Evolutionary conservation across 2,797 vertebrate genomes (phyloP), one percentile per base, ranked within the genome.

Genomic region (Aldrovandia affinis): DNA sequence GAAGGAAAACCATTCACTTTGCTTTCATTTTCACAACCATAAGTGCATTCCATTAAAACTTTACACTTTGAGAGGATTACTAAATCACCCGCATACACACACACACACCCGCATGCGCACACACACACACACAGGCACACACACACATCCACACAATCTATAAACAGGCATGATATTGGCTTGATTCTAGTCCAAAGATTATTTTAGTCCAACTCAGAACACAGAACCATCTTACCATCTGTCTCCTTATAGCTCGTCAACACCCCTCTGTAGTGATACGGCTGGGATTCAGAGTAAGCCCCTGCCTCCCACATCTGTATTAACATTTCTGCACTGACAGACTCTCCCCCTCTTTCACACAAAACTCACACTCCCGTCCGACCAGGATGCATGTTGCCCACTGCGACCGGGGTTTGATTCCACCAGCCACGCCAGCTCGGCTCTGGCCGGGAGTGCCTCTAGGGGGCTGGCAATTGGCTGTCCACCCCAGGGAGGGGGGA

Each of bases 41-140:
- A 87, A 81, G 42, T 79, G 57, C 28, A 85, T 86, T 88, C 87
- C 86, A 88, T 89, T 88, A 86, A 88, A 85, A 86, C 87, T 84
- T 89, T 83, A 87, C 85, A 89, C 85, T 82, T 82, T 78, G 22
- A 20, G 77, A 78, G 57, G 81, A 87, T 83, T 78, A 85, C 75
- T 78, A 82, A 84, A 82, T 81, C 82, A 20, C 22, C 70, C 78
- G 77, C 55, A 44, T 18, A 80, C 50, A 75, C 47, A 80, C 39
- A 63, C 10, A 44, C 80, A 65, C 80, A 85, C 42, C 44, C 61
- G 22, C 8, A 7, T 57, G 80, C 81, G 65, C 63, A 36, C 28
- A 78, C 68, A 83, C 47, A 80, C 39, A 54, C 9, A 44, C 81
- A 80, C 77, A 86, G 39, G 47, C 25, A 80, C 81, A 77, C 63